Evolutionary conservation across 2,888 invertebrate species (phyloP), one percentile per base, ranked within the genome.

Genomic region (Noctuana brunneofusca): DNA sequence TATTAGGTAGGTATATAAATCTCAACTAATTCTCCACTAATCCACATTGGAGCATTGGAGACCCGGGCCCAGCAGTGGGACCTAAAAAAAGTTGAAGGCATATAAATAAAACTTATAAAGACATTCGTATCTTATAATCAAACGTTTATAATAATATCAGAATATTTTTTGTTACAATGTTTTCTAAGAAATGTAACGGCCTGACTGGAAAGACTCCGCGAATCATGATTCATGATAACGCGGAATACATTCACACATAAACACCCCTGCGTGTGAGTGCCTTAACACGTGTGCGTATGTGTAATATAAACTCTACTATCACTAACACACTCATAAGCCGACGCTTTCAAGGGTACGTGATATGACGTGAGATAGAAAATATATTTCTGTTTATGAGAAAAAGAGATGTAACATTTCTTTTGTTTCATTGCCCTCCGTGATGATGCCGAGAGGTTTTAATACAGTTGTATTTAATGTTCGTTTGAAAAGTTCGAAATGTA

Each of bases 391-490:
- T 68, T 48, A 63, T 43, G 85, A 66, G 72, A 65, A 77, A 82
- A 72, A 67, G 83, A 77, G 84, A 87, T 66, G 73, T 69, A 72
- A 74, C 62, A 74, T 66, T 69, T 73, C 88, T 88, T 87, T 91
- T 91, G 90, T 91, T 90, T 90, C 85, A 87, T 80, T 85, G 86
- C 88, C 87, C 89, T 84, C 82, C 80, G 83, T 78, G 79, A 81
- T 83, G 81, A 84, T 79, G 81, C 73, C 72, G 77, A 75, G 81
- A 83, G 81, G 86, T 83, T 86, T 83, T 87, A 88, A 89, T 86
- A 90, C 85, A 85, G 85, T 89, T 86, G 84, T 86, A 84, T 79
- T 84, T 82, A 83, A 80, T 81, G 79, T 83, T 80, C 72, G 75
- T 20, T 55, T 35, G 30, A 24, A 62, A 56, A 62, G 55, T 62